Percentiles rank a stretch among this genome's conserved stretches.
These are phyloP conservation scores for Cyclargus thomasi DNA, from an alignment of 1,140 invertebrate genomes.

Conservation along the genomic window DNA sequence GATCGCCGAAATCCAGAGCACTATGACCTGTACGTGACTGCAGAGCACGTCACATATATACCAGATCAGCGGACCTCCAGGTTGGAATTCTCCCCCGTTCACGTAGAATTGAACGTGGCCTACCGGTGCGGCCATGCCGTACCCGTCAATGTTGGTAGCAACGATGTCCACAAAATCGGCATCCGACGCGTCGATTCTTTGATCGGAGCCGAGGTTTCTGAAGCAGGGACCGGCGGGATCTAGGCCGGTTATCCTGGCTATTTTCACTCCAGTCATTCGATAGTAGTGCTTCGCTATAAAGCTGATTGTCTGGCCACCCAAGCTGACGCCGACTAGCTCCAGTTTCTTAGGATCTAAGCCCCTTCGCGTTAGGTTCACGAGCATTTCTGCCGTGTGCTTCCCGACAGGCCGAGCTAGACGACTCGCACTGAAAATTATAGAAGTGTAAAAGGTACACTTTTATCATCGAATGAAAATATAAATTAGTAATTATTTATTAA, in stretches of 20 bases:
- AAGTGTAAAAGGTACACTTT: too few relatives aligned
- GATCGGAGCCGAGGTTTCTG: conserved; percentile 23
- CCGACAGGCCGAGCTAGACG: conserved; percentile 15
- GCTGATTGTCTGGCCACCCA: conserved; percentile 23
- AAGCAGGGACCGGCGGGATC: conserved; percentile 21
- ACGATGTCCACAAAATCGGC: conserved; percentile 69
- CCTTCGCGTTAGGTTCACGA: conserved; percentile 16
- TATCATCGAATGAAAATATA: too few relatives aligned
- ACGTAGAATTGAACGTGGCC: conserved; percentile 70
- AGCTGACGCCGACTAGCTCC: conserved; percentile 23
- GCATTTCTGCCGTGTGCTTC: conserved; percentile 25
- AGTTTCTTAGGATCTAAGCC: conserved; percentile 24
- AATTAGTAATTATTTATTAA: too few relatives aligned
- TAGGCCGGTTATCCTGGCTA: conserved; percentile 15
- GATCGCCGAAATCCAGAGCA: neutral
- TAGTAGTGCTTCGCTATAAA: conserved; percentile 26
- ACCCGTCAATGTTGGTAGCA: conserved; percentile 79
- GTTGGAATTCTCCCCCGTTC: conserved; percentile 11
- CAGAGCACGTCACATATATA: neutral
- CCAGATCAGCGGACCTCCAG: neutral
- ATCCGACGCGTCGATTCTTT: conserved; percentile 28
- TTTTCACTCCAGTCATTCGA: conserved; percentile 16
- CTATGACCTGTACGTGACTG: neutral
- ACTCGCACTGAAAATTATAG: too few relatives aligned
- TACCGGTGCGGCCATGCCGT: conserved; percentile 76